Evolutionary conservation across 2,797 vertebrate species (phyloP), one percentile per base, ranked within the genome.

Genomic region (Malacoraja senta): DNA sequence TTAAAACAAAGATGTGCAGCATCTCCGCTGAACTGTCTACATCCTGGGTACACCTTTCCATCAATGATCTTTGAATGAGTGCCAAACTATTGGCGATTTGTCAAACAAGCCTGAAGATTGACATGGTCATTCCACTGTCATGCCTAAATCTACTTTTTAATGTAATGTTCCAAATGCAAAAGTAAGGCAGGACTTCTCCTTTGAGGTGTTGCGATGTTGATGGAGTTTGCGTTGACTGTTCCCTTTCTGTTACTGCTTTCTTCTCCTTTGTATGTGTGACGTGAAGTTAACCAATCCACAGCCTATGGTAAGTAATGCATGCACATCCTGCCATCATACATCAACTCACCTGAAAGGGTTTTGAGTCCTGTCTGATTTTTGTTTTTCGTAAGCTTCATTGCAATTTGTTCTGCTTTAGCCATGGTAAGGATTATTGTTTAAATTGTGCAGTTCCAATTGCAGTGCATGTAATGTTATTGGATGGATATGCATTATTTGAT

Each of bases 281-380:
- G 8, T 88, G 84, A 88, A 88, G 84, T 88, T 68, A 88, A 68
- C 84, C 84, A 88, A 63, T 88, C 84, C 84, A 88, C 84, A 68
- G 58, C 83, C 29, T 86, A 86, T 19, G 83, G 83, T 86, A n/a
- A 86, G 84, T 88, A 88, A 88, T 9, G 84, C 63, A 88, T 88
- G 84, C 21, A 3, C 84, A 21, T 68, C 84, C 84, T 3, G 8
- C n/a, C 29, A 88, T n/a, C n/a, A n/a, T 32, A 68, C 84, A 88
- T 68, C 63, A 68, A 88, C n/a, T 88, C 63, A 68, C n/a, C 84
- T 63, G n/a, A 68, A 68, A 88, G 84, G 84, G 84, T 21, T 68
- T 88, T 19, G n/a, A 68, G n/a, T 68, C 8, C n/a, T 88, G 84
- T 88, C 63, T 35, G n/a, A 68, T 88, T 88, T 63, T 35, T 68